Evolutionary conservation across 2,888 invertebrate species (phyloP), one percentile per base, ranked within the genome.

Genomic region (Sialis lutaria): DNA sequence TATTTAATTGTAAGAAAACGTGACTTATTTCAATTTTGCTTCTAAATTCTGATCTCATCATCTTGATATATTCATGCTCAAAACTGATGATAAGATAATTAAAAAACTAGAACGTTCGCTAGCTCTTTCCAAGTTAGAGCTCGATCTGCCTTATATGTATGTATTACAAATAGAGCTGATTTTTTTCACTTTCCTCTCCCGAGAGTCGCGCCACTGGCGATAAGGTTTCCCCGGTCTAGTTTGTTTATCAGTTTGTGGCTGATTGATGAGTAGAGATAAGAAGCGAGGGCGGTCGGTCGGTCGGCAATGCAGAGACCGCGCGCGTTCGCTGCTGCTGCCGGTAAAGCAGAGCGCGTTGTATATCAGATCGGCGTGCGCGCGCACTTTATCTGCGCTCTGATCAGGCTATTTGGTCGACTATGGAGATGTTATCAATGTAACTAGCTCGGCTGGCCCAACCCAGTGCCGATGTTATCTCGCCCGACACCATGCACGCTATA

Each of bases 361-460:
- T 50, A 53, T 56, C 51, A 53, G 50, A 51, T 57, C 55, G 63
- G 67, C 67, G 68, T 50, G 55, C 56, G 49, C 55, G 54, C 54
- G 54, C 53, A 54, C 47, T 60, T 61, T 60, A 59, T 60, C 51
- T 50, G 50, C 53, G 52, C 53, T 31, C 55, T 56, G 68, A 69
- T 69, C 69, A 63, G 60, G 61, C 62, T 62, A 62, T 62, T 61
- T 60, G 62, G 62, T 61, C 60, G 62, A 63, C 47, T 67, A 66
- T 65, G 60, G 64, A 68, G 70, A 71, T 71, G 61, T 63, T 71
- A 70, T 71, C 71, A 62, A 59, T 53, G 65, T 70, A 71, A 71
- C 70, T 70, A 70, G 71, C 71, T 70, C 60, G 63, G 59, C 60
- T 61, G 58, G 59, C 57, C 69, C 69, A 65, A 67, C 65, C 65